Percentiles rank a stretch among this genome's conserved stretches.
These are phyloP conservation scores for Panonychus citri DNA, from an alignment of 1,140 invertebrate species.

Conservation along the genomic window DNA sequence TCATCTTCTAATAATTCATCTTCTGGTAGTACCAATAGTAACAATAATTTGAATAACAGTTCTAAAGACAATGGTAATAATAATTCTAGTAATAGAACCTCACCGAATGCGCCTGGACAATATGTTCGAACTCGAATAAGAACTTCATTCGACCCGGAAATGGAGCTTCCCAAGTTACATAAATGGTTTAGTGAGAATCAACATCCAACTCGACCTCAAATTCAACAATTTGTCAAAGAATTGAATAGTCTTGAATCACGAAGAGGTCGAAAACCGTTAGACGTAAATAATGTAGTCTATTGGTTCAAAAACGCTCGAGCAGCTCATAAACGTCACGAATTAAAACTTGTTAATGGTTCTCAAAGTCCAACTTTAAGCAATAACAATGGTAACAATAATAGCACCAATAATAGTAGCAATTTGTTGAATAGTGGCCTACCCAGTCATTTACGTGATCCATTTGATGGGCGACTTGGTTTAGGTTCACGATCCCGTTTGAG, in stretches of 20 bases:
- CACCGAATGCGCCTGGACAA: background rate
- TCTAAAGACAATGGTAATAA: too few relatives aligned
- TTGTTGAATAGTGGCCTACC: background rate
- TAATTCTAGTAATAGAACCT: background rate
- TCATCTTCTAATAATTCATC: slow-evolving; percentile 56
- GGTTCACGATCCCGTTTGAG: too few relatives aligned
- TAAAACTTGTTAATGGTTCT: slow-evolving; percentile 6
- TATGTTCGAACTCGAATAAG: slow-evolving; percentile 39
- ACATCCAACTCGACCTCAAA: slow-evolving; percentile 49
- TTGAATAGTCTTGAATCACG: slow-evolving; percentile 73
- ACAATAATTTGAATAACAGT: background rate
- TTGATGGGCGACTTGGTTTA: too few relatives aligned
- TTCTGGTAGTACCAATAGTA: slow-evolving; percentile 26
- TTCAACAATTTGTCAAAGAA: slow-evolving; percentile 80
- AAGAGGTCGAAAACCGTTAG: slow-evolving; percentile 67
- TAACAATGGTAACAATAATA: background rate
- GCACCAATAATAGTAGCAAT: too few relatives aligned
- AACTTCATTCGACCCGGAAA: slow-evolving; percentile 74
- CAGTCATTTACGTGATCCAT: too few relatives aligned
- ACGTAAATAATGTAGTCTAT: slow-evolving; percentile 92
- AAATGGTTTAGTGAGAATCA: slow-evolving; percentile 85
- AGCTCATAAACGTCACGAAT: slow-evolving; percentile 51
- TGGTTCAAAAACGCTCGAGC: slow-evolving; percentile 97
- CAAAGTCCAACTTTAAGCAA: background rate
- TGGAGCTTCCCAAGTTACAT: slow-evolving; percentile 78